A percentile compares a stretch with the other conserved stretches of the same genome.
Conservation (phyloP, 2,113 vertebrate genomes). For the Pelodiscus sinensis region DNA sequence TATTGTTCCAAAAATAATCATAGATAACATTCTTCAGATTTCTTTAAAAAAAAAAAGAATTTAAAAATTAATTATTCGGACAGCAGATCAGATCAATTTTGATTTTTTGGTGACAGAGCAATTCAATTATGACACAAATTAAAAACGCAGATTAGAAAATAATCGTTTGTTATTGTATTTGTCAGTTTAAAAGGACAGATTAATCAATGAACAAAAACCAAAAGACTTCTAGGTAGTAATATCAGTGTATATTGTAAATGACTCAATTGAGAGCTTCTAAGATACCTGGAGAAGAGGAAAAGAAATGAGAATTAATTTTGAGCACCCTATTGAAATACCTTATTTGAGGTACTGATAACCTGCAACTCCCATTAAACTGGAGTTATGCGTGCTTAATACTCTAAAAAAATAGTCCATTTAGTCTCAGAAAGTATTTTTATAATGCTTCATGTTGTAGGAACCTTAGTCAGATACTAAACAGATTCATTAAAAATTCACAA, state of each 20-base stretch:
- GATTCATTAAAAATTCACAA: background rate
- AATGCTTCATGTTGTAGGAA: background rate
- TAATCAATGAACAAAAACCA: conserved; percentile 2
- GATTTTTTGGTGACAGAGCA: conserved; percentile 7
- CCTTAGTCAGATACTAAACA: background rate
- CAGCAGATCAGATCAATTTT: conserved; percentile 32
- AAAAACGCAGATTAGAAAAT: conserved; percentile 1
- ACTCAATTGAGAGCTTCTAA: background rate
- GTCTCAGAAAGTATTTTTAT: background rate
- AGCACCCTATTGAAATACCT: background rate
- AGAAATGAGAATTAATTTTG: background rate
- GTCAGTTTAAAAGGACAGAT: conserved; percentile 9
- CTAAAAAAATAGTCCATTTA: background rate
- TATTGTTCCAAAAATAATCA: background rate
- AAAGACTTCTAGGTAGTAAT: background rate
- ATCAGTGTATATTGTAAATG: background rate
- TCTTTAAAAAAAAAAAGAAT: background rate
- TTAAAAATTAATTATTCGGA: background rate
- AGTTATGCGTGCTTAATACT: background rate
- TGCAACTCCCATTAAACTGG: background rate
- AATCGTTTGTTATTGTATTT: conserved; percentile 16
- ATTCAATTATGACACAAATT: conserved; percentile 5
- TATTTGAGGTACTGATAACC: background rate
- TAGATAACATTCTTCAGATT: conserved; percentile 2
- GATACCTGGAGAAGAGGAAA: background rate